Evolutionary conservation across 1,140 invertebrate genomes (phyloP), one percentile per base, ranked within the genome.

Genomic region (Oryzaephilus surinamensis): DNA sequence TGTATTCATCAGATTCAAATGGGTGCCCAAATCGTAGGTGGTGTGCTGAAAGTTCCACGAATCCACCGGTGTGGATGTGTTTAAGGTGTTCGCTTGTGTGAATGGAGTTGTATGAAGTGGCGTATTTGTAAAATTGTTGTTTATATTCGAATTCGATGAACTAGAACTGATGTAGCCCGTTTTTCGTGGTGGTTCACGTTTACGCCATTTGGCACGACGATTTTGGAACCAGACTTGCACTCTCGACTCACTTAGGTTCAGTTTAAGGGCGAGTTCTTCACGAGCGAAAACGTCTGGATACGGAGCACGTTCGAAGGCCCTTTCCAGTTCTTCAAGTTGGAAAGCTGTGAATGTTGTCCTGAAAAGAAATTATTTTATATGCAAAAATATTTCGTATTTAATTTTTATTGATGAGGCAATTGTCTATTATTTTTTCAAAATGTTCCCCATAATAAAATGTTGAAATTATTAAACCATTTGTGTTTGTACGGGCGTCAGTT

Each of bases 161-260:
- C 52, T 42, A 6, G 53, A 54, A 14, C 41, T 51, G 40, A 48
- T 51, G 42, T 55, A 57, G 3, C 84, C 83, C 0, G 83, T 89
- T 64, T 94, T 94, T 41, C 96, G 79, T 0, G 93, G 94, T 8
- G 96, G 96, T 65, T 98, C 95, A 4, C 92, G 80, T 64, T 97
- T 98, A 11, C 95, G 73, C 94, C 95, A 98, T 61, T 97, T 98
- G 5, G 94, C 94, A 35, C 94, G 73, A 43, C 94, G 74, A 57
- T 98, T 97, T 68, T 98, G 84, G 54, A 88, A 89, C 84, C 84
- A 84, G 28, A 93, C 89, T 65, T 97, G 93, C 1, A 97, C 92
- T 40, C 93, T 70, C 7, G 90, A 93, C 65, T 97, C 92, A 45
- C 85, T 91, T 0, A 97, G 69, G 46, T 83, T 83, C 4, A 97